Percentiles rank a stretch among this genome's conserved stretches.
Evolutionary conservation across 2,113 vertebrate species (phyloP).

Genomic region (Petroica traversi): DNA sequence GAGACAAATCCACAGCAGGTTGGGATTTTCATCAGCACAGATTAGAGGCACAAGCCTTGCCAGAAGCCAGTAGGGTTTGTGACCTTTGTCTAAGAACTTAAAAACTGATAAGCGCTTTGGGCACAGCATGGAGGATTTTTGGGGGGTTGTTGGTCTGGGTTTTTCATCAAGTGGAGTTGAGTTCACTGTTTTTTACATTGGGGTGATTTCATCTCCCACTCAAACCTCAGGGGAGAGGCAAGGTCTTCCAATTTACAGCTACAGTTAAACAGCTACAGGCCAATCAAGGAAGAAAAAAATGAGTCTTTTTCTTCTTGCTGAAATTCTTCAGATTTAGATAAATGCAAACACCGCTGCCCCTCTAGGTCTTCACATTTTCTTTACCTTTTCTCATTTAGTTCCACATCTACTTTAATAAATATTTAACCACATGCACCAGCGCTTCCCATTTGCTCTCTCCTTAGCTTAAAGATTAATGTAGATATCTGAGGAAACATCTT

Average conservation of each 20-base stretch:
- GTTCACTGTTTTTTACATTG: neutral
- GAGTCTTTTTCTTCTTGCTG: neutral
- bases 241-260: neutral
- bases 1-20: neutral
- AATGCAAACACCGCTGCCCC: neutral
- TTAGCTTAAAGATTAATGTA: slow-evolving; percentile 57
- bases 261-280: neutral
- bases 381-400: slow-evolving; percentile 69
- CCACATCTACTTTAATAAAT: slow-evolving; percentile 54
- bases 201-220: neutral
- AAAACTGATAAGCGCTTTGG: neutral
- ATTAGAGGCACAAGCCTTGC: neutral
- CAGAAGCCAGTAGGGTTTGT: neutral
- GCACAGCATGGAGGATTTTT: neutral
- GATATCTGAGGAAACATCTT: neutral
- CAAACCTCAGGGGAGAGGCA: neutral
- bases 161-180: neutral
- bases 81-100: neutral
- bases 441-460: slow-evolving; percentile 19
- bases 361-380: slow-evolving; percentile 50
- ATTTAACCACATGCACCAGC: slow-evolving; percentile 40
- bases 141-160: neutral
- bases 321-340: slow-evolving; percentile 20
- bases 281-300: neutral
- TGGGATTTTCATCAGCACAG: slow-evolving; percentile 27